Evolutionary conservation across 2,888 invertebrate genomes (phyloP).

Genomic region (Nomada hirtipes): DNA sequence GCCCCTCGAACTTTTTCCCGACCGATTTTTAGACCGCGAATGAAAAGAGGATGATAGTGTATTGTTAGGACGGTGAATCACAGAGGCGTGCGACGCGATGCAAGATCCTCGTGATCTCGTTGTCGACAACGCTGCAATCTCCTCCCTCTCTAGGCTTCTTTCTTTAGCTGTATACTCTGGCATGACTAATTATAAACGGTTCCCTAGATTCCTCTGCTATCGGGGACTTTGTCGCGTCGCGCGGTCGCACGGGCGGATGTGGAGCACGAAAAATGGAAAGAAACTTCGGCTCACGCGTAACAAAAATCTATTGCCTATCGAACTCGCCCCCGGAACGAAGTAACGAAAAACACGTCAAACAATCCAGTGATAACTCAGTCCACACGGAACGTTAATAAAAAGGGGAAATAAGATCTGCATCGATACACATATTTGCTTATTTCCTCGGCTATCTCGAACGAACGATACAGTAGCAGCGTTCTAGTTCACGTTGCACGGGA

Average conservation of each 20-base stretch:
- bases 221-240: constrained; percentile 49
- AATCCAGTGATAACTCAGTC: neutral
- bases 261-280: neutral
- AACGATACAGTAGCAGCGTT: too few species aligned
- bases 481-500: too few species aligned
- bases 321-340: neutral
- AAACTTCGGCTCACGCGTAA: neutral
- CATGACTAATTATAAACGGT: constrained; percentile 66
- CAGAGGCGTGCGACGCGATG: constrained; percentile 19
- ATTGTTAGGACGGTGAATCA: constrained; percentile 26
- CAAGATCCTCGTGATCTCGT: constrained; percentile 54
- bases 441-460: too few species aligned
- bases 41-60: neutral
- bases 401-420: too few species aligned
- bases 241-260: neutral
- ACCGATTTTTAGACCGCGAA: neutral
- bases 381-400: too few species aligned
- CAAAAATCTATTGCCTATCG: neutral
- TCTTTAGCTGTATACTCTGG: constrained; percentile 35
- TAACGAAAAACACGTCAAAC: too few species aligned
- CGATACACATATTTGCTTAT: too few species aligned
- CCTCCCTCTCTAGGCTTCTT: constrained; percentile 36
- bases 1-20: neutral
- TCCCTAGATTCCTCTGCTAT: constrained; percentile 60
- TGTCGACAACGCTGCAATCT: constrained; percentile 33